Conservation (phyloP, 2,113 vertebrate genomes). For the Macquaria ambigua region DNA sequence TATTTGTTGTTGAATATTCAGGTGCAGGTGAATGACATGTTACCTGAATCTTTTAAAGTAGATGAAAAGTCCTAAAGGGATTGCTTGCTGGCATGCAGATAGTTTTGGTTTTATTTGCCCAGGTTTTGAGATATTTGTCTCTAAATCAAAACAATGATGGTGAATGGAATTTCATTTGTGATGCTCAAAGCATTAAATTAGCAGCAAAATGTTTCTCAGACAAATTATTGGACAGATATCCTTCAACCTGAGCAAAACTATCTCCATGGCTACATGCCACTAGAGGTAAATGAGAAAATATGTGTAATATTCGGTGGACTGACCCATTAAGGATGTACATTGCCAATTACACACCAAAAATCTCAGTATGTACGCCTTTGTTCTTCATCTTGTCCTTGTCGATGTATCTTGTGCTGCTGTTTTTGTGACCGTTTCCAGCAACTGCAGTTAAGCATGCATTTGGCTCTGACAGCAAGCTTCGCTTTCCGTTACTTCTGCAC, state of each 20-base stretch:
- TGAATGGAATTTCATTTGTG: neutral
- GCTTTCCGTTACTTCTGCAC: slow-evolving; percentile 35
- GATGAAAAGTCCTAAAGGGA: neutral
- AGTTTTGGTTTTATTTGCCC: neutral
- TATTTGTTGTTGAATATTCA: neutral
- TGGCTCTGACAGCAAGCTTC: slow-evolving; percentile 34
- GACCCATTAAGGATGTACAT: neutral
- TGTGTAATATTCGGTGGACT: neutral
- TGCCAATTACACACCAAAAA: neutral
- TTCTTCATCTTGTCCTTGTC: slow-evolving; percentile 23
- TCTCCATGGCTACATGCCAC: neutral
- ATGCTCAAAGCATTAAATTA: neutral
- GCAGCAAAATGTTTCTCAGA: neutral
- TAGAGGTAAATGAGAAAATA: neutral
- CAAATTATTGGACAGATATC: neutral
- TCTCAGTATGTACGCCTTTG: neutral
- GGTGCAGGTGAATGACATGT: neutral
- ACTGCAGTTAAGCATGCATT: slow-evolving; percentile 25
- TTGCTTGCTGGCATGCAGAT: neutral
- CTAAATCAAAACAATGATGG: neutral
- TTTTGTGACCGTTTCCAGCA: slow-evolving; percentile 25
- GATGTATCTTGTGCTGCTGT: slow-evolving; percentile 33
- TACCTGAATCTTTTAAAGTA: neutral
- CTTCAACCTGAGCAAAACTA: neutral
- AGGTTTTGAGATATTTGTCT: neutral